Percentiles rank a stretch among this genome's conserved stretches.
These are phyloP conservation scores for Barnardius zonarius DNA, from an alignment of 2,113 vertebrate species.

Conservation along the genomic window DNA sequence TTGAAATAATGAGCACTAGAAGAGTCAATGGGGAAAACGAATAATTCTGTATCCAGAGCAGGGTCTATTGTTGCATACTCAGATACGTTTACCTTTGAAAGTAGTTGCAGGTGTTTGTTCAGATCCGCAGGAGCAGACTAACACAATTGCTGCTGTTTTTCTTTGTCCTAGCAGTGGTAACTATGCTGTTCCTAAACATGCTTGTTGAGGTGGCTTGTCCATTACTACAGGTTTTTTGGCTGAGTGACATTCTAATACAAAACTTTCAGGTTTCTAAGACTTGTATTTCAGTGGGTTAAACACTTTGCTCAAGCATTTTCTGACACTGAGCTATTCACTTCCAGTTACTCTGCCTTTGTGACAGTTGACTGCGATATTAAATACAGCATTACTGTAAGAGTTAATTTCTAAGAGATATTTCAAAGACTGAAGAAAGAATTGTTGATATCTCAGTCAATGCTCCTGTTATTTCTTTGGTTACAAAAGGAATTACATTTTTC, in stretches of 20 bases:
- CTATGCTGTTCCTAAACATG: background rate
- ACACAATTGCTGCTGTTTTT: background rate
- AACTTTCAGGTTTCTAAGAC: background rate
- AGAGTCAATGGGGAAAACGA: background rate
- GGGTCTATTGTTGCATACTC: background rate
- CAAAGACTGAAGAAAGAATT: background rate
- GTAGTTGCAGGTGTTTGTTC: background rate
- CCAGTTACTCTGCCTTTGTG: background rate
- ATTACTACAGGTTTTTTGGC: background rate
- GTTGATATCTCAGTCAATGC: background rate
- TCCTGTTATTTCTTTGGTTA: background rate
- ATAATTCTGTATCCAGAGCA: background rate
- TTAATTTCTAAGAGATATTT: background rate
- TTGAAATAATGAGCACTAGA: background rate
- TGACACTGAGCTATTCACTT: background rate
- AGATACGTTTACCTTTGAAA: rapidly evolving
- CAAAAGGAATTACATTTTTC: background rate
- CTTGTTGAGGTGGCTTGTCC: background rate
- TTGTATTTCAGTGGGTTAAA: background rate
- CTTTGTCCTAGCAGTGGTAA: background rate
- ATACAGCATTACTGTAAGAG: background rate
- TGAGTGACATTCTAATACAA: background rate
- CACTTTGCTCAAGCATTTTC: background rate
- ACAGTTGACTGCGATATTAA: background rate
- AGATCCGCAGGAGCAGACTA: rapidly evolving